Base-by-base conservation (phyloP, 2,888 invertebrate species). In the Heteropelma amictum region DNA sequence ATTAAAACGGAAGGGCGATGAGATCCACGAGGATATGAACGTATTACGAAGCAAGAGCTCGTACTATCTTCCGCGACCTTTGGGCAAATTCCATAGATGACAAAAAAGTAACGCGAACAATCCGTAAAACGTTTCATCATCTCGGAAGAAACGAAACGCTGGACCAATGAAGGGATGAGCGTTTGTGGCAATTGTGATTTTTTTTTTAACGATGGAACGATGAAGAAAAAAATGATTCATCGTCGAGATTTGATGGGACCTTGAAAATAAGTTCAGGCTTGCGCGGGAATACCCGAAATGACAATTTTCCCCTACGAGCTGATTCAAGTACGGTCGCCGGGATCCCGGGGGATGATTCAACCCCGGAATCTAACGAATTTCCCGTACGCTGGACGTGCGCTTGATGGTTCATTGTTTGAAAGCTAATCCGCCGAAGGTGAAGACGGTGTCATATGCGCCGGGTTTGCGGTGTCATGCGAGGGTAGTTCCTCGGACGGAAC, bases 391-490 rank as follows among this genome's bases (percentile, higher is more conserved):
- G 54, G 58, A 49, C 49, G 33, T 45, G 65, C 45, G 56, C 47
- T 47, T 69, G 68, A 76, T 70, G 56, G 72, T 42, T 71, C 72
- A 69, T 79, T 76, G 74, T 79, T 77, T 75, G 64, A 72, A 56
- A 58, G 67, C 72, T 76, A 76, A 80, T 76, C 76, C 61, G 67
- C 45, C 54, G 47, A 49, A 35, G 47, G 65, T 61, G 47, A 47
- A 69, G 49, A 51, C 26, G 35, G 65, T 54, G 35, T 47, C 69
- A 40, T 70, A 70, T 72, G 71, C 67, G 61, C 33, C 26, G 74
- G 64, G 54, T 72, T 71, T 54, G 61, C 38, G 42, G 60, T 23
- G 3, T 40, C 17, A 40, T 30, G 40, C 33, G 56, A 26, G 38
- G 64, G 70, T 56, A 54, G 47, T 19, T 28, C 30, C 56, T 12